Conservation (phyloP, 2,888 invertebrate genomes). For the Brenthis ino region DNA sequence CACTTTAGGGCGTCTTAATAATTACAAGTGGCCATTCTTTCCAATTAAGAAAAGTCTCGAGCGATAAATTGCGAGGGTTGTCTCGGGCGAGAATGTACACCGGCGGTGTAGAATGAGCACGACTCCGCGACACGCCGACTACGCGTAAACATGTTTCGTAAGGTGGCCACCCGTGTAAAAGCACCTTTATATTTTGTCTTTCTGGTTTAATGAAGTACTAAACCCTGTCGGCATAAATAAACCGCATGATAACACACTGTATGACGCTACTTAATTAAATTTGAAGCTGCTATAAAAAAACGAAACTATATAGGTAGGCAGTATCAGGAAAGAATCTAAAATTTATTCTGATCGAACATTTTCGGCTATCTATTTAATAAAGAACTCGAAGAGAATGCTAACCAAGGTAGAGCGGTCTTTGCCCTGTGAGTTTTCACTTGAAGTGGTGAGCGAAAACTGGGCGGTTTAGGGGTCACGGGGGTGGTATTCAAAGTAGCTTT, state of each 20-base stretch:
- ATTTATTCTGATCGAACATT: slow-evolving; percentile 77
- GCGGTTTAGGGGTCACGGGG: slow-evolving; percentile 55
- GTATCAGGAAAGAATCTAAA: slow-evolving; percentile 75
- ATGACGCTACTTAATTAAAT: slow-evolving; percentile 62
- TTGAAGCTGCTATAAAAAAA: slow-evolving; percentile 62
- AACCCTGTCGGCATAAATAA: slow-evolving; percentile 63
- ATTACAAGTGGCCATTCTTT: slow-evolving; percentile 83
- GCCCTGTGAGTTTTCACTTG: slow-evolving; percentile 80
- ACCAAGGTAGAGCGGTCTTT: slow-evolving; percentile 80
- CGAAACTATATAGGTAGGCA: slow-evolving; percentile 59
- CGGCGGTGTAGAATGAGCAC: slow-evolving; percentile 31
- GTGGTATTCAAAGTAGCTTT: slow-evolving; percentile 78
- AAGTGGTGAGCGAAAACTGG: slow-evolving; percentile 69
- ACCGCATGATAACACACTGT: slow-evolving; percentile 61
- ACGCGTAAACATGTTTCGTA: slow-evolving; percentile 70
- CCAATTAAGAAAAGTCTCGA: slow-evolving; percentile 81
- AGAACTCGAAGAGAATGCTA: slow-evolving; percentile 81
- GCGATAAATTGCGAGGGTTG: slow-evolving; percentile 80
- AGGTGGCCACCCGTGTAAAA: slow-evolving; percentile 59
- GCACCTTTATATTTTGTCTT: slow-evolving; percentile 54
- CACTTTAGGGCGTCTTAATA: slow-evolving; percentile 82
- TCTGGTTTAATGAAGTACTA: slow-evolving; percentile 70
- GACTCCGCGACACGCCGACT: slow-evolving; percentile 53
- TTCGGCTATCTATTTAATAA: slow-evolving; percentile 81
- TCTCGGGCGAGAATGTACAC: slow-evolving; percentile 50